Percentiles rank a stretch among this genome's conserved stretches.
Evolutionary conservation across 2,113 vertebrate genomes (phyloP).

Genomic region (Atlantisia rogersi): DNA sequence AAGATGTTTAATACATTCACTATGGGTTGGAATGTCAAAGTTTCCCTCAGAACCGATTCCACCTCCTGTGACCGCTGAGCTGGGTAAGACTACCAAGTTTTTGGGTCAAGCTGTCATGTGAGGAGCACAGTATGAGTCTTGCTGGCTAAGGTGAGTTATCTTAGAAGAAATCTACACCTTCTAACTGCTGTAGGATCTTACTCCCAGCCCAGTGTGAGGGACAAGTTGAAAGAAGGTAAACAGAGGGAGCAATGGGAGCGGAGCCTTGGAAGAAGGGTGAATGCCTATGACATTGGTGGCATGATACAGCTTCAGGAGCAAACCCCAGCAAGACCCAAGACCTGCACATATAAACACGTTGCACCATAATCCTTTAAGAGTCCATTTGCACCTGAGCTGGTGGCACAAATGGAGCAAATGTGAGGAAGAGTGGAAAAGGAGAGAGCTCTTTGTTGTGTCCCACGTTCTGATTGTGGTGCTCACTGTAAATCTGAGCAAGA

Average conservation of each 20-base stretch:
- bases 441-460: neutral
- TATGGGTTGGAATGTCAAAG: neutral
- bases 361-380: neutral
- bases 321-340: neutral
- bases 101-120: neutral
- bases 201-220: neutral
- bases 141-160: neutral
- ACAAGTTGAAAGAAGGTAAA: neutral
- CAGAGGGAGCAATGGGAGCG: neutral
- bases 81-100: neutral
- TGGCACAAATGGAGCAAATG: neutral
- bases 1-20: neutral
- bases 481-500: neutral
- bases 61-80: neutral
- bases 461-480: rapidly evolving
- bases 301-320: neutral
- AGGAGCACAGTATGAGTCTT: neutral
- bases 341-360: neutral
- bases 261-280: neutral
- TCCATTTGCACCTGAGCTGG: neutral
- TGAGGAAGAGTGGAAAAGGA: neutral
- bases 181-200: neutral
- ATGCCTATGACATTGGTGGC: rapidly evolving
- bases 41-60: rapidly evolving
- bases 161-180: neutral